phyloP scores from a whole-genome alignment of 2,888 invertebrate genomes.

The Deilephila porcellus region DNA sequence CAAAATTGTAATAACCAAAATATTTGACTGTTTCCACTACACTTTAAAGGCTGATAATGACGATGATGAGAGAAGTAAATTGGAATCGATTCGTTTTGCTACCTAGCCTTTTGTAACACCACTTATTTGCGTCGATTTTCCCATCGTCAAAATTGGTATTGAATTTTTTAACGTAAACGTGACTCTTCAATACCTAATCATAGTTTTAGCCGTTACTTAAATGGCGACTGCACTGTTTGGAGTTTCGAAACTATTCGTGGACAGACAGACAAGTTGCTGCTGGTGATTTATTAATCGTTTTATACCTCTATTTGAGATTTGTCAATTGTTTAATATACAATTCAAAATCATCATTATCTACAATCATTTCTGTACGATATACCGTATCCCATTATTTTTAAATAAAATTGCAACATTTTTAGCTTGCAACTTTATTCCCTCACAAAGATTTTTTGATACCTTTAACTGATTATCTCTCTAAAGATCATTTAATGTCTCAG shows the following conservation, averaged over 20 bases:
- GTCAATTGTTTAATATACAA: too few species aligned
- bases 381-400: too few species aligned
- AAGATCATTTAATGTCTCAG: too few species aligned
- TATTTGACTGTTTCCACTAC: neutral
- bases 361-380: too few species aligned
- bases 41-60: slow-evolving; percentile 12
- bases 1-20: slow-evolving; percentile 17
- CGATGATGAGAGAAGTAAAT: slow-evolving; percentile 4
- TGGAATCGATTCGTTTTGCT: neutral
- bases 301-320: neutral
- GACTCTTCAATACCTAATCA: slow-evolving; percentile 6
- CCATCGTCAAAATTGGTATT: neutral
- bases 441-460: too few species aligned
- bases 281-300: neutral
- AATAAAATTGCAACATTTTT: too few species aligned
- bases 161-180: slow-evolving; percentile 4
- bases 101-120: neutral
- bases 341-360: too few species aligned
- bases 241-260: neutral
- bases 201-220: neutral
- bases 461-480: too few species aligned
- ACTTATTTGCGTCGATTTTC: slow-evolving; percentile 4
- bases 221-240: neutral
- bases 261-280: neutral
- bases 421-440: too few species aligned